A percentile compares a stretch with the other conserved stretches of the same genome.
Evolutionary conservation across 2,888 invertebrate species (phyloP).

Genomic region (Rotaria sp.): DNA sequence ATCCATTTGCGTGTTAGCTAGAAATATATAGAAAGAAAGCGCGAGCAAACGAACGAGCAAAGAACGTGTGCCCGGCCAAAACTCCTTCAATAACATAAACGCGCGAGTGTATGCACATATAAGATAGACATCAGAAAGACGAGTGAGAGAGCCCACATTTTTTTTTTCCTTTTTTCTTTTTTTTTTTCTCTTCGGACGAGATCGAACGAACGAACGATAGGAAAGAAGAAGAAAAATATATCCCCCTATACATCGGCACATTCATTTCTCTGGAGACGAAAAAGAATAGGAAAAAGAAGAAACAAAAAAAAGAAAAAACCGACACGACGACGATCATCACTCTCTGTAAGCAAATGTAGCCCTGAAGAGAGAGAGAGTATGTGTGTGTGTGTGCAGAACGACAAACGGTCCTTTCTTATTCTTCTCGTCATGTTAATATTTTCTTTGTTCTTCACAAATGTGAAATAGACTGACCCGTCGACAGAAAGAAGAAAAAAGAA

Average conservation of each 20-base stretch:
- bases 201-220: neutral
- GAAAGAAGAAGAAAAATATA: neutral
- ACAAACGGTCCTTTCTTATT: neutral
- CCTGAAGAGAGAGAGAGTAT: neutral
- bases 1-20: conserved; percentile 16
- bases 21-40: neutral
- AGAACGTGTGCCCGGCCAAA: conserved; percentile 15
- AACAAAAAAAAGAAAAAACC: neutral
- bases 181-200: neutral
- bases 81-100: neutral
- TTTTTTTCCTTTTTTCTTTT: neutral
- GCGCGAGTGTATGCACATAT: neutral
- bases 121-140: conserved; percentile 8
- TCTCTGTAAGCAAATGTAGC: conserved; percentile 9
- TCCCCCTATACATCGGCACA: neutral
- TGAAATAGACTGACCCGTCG: conserved; percentile 24
- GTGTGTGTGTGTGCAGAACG: neutral
- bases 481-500: conserved; percentile 6
- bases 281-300: neutral
- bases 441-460: conserved; percentile 24
- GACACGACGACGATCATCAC: neutral
- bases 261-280: conserved; percentile 18
- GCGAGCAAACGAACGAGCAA: conserved; percentile 8
- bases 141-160: conserved; percentile 1
- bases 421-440: conserved; percentile 13